phyloP scores from a whole-genome alignment of 2,113 vertebrate species.

The Athene cunicularia region DNA sequence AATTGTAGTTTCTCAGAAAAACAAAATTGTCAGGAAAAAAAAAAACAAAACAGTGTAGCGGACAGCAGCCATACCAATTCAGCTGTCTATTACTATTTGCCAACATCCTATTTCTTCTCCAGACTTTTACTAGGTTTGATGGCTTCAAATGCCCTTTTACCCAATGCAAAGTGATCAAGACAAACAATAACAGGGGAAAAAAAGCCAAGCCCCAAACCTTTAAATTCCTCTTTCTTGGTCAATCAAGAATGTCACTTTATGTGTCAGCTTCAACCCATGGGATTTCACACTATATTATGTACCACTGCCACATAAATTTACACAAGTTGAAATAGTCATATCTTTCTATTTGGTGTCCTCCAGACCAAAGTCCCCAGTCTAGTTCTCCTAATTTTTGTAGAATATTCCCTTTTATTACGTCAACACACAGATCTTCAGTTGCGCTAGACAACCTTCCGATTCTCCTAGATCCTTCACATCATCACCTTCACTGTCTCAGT shows the following conservation, averaged over 20 bases:
- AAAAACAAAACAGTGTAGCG: background rate
- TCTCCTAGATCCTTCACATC: background rate
- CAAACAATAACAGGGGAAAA: background rate
- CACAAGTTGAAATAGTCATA: background rate
- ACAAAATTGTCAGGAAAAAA: background rate
- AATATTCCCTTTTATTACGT: background rate
- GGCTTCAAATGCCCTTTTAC: background rate
- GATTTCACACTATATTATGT: background rate
- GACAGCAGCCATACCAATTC: background rate
- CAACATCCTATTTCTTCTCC: background rate
- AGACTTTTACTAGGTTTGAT: background rate
- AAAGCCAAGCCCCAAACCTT: background rate
- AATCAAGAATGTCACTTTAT: background rate
- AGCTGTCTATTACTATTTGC: background rate
- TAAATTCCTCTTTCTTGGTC: background rate
- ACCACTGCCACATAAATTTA: background rate
- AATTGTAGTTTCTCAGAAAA: background rate
- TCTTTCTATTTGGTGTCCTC: background rate
- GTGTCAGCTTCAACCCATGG: fast-evolving
- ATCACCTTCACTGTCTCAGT: background rate
- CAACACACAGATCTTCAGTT: background rate
- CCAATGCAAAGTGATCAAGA: background rate
- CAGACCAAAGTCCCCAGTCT: background rate
- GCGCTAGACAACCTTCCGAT: background rate
- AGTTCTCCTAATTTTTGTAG: background rate